These are phyloP conservation scores for Kryptopterus vitreolus DNA, from an alignment of 2,797 vertebrate species.

Conservation along the genomic window DNA sequence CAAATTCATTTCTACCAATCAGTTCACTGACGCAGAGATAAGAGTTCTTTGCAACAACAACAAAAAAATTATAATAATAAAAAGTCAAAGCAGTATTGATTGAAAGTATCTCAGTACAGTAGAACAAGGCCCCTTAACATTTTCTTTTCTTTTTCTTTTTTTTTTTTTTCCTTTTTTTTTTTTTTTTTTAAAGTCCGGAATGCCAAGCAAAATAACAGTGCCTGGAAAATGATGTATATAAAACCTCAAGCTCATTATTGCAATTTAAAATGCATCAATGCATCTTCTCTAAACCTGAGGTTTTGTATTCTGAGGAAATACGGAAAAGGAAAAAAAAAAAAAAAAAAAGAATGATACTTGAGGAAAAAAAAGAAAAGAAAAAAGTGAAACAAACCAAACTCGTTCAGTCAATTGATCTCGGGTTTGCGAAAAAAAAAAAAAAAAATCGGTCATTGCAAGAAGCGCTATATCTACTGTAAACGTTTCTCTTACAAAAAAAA, in stretches of 20 bases:
- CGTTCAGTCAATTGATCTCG: slow-evolving; percentile 59
- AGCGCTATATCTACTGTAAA: slow-evolving; percentile 80
- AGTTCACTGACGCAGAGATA: slow-evolving; percentile 66
- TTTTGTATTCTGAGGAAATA: slow-evolving; percentile 68
- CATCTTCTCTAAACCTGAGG: slow-evolving; percentile 73
- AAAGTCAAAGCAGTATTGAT: slow-evolving; percentile 47
- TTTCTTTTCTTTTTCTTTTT: slow-evolving; percentile 32
- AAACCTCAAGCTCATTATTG: slow-evolving; percentile 79
- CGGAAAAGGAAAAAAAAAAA: slow-evolving; percentile 44
- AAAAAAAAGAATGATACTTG: slow-evolving; percentile 56
- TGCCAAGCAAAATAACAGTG: slow-evolving; percentile 73
- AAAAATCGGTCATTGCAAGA: slow-evolving; percentile 60
- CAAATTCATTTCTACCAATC: slow-evolving; percentile 57
- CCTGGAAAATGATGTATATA: slow-evolving; percentile 66
- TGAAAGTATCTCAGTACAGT: slow-evolving; percentile 63
- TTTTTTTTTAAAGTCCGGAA: slow-evolving; percentile 58
- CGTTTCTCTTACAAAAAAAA: slow-evolving; percentile 56
- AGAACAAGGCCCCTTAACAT: slow-evolving; percentile 75
- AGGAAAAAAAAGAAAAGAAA: slow-evolving; percentile 6
- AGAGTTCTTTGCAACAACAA: slow-evolving; percentile 63
- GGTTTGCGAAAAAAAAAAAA: slow-evolving; percentile 58
- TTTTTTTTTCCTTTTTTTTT: slow-evolving; percentile 40
- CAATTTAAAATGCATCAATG: slow-evolving; percentile 69
- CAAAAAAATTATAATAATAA: slow-evolving; percentile 15
- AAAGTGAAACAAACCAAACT: slow-evolving; percentile 34